Evolutionary conservation across 2,888 invertebrate genomes (phyloP).

Genomic region (Craniophora ligustri): DNA sequence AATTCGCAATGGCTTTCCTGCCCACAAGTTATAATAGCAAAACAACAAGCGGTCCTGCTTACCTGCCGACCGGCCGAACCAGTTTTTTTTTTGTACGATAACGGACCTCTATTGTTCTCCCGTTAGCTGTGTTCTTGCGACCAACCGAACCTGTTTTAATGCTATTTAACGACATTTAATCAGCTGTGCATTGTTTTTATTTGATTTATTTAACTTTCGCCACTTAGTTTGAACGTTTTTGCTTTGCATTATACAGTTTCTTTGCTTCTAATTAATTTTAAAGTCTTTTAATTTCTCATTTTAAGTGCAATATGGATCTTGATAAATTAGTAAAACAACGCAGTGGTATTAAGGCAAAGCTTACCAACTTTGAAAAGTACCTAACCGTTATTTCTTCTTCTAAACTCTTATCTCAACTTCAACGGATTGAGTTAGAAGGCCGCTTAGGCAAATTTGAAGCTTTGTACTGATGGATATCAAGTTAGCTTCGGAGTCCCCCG

Average conservation of each 20-base stretch:
- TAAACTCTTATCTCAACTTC: not conserved
- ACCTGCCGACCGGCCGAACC: not conserved
- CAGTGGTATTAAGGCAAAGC: too few species aligned
- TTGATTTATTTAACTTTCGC: too few species aligned
- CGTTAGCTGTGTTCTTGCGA: not conserved
- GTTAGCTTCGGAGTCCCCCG: not conserved
- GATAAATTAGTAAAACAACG: too few species aligned
- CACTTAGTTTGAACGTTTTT: not conserved
- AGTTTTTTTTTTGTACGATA: not conserved
- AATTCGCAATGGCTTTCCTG: not conserved
- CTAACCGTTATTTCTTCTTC: conserved; percentile 1
- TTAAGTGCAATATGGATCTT: too few species aligned
- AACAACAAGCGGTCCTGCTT: too few species aligned
- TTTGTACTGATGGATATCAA: conserved; percentile 3
- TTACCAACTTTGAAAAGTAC: too few species aligned
- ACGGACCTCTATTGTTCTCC: not conserved
- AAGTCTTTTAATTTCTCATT: too few species aligned
- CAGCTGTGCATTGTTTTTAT: too few species aligned
- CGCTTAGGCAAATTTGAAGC: conserved; percentile 4
- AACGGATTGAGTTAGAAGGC: conserved; percentile 4
- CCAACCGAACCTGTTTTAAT: not conserved
- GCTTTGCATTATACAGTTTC: not conserved
- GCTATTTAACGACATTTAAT: too few species aligned
- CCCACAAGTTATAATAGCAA: too few species aligned
- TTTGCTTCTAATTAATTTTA: conserved; percentile 1